Conservation (phyloP, 2,888 invertebrate genomes). For the Coecobrya sp. region DNA sequence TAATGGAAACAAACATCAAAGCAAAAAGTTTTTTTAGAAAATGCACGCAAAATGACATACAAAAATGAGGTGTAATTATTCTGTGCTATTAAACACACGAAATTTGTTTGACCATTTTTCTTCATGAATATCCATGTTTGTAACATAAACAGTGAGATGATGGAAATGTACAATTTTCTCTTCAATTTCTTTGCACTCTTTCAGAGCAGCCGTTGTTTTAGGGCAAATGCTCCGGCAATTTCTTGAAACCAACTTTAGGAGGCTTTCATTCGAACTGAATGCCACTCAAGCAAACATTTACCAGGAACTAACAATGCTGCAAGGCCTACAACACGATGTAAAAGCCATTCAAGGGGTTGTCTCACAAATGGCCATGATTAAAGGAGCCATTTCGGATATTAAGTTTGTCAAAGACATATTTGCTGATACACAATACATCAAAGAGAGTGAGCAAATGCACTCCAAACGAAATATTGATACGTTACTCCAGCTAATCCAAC, state of each 20-base stretch:
- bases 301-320: slow-evolving; percentile 73
- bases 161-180: neutral
- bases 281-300: slow-evolving; percentile 75
- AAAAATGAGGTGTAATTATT: neutral
- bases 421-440: slow-evolving; percentile 76
- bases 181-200: neutral
- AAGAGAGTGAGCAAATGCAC: slow-evolving; percentile 72
- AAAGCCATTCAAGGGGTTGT: slow-evolving; percentile 62
- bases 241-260: slow-evolving; percentile 77
- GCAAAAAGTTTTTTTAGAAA: slow-evolving; percentile 3
- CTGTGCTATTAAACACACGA: slow-evolving; percentile 8
- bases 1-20: slow-evolving; percentile 49
- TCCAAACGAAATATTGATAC: slow-evolving; percentile 69
- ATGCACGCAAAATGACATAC: neutral
- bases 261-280: slow-evolving; percentile 69
- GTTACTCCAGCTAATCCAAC: slow-evolving; percentile 67
- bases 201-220: slow-evolving; percentile 72
- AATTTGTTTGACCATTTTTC: neutral
- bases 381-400: slow-evolving; percentile 60
- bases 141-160: neutral
- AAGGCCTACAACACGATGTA: slow-evolving; percentile 76
- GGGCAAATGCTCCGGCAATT: slow-evolving; percentile 79
- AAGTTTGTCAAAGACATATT: slow-evolving; percentile 72
- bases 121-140: slow-evolving; percentile 39
- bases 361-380: slow-evolving; percentile 63